Conservation (phyloP, 2,113 vertebrate species). For the Protomyctophum bolini region DNA sequence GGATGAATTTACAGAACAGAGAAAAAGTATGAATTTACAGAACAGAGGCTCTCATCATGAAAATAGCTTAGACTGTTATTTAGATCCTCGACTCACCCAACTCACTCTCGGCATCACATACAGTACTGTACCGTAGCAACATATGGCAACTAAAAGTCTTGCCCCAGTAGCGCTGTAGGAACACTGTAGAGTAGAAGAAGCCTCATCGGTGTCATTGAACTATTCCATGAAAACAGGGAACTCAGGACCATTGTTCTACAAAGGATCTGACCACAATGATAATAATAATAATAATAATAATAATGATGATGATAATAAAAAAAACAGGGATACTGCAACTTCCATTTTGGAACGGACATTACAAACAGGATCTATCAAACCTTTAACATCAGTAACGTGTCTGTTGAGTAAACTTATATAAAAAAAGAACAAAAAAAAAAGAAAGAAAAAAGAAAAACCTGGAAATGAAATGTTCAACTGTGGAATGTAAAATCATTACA, state of each 20-base stretch:
- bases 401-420: slow-evolving; percentile 69
- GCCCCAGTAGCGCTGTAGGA: neutral
- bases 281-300: slow-evolving; percentile 23
- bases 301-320: no score
- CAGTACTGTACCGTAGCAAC: neutral
- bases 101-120: neutral
- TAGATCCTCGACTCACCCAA: neutral
- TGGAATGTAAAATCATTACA: slow-evolving; percentile 78
- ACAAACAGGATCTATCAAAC: slow-evolving; percentile 46
- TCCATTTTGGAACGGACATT: slow-evolving; percentile 53
- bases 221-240: neutral
- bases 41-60: neutral
- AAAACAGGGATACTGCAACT: slow-evolving; percentile 58
- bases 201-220: neutral
- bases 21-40: neutral
- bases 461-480: slow-evolving; percentile 77
- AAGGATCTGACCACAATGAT: neutral
- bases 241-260: neutral
- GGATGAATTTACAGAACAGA: neutral
- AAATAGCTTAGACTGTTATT: neutral
- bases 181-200: neutral
- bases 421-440: slow-evolving; percentile 26
- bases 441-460: slow-evolving; percentile 50
- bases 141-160: neutral
- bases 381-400: slow-evolving; percentile 75